Evolutionary conservation across 1,140 invertebrate species (phyloP).

Genomic region (Bombyx mandarina): DNA sequence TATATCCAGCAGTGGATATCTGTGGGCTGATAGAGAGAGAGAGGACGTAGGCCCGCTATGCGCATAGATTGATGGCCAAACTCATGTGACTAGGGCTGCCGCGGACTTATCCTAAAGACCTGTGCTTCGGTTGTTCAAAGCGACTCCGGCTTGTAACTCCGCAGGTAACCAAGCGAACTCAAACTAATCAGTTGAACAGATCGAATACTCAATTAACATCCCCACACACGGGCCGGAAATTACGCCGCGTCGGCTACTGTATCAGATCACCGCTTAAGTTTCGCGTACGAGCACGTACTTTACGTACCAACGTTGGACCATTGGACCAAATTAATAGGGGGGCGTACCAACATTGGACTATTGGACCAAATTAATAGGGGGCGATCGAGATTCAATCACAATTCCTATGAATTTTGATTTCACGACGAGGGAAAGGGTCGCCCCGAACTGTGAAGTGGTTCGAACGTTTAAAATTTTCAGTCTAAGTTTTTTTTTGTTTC

Average conservation of each 20-base stretch:
- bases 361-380: slow-evolving; percentile 24
- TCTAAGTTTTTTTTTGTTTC: slow-evolving; percentile 10
- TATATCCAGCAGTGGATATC: too few relatives aligned
- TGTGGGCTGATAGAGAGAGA: too few relatives aligned
- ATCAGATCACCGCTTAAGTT: slow-evolving; percentile 22
- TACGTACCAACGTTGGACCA: slow-evolving; percentile 9
- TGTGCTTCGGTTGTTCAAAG: not conserved
- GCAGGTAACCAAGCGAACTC: slow-evolving; percentile 16
- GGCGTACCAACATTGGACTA: slow-evolving; percentile 5
- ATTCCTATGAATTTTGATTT: slow-evolving; percentile 12
- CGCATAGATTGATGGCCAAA: slow-evolving; percentile 24
- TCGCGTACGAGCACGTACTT: slow-evolving; percentile 12
- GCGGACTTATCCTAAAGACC: too few relatives aligned
- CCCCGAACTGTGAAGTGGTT: slow-evolving; percentile 1
- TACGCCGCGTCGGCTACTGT: slow-evolving; percentile 11
- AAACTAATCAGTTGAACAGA: slow-evolving; percentile 20
- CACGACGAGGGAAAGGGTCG: slow-evolving; percentile 11
- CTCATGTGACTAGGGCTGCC: not conserved
- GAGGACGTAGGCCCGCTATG: too few relatives aligned
- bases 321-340: slow-evolving; percentile 24
- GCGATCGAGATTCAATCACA: slow-evolving; percentile 22
- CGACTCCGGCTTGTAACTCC: not conserved
- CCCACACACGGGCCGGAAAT: slow-evolving; percentile 20
- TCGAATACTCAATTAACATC: slow-evolving; percentile 33
- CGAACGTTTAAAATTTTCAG: too few relatives aligned